Evolutionary conservation across 2,797 vertebrate species (phyloP).

Genomic region (Gambusia yucatana): DNA sequence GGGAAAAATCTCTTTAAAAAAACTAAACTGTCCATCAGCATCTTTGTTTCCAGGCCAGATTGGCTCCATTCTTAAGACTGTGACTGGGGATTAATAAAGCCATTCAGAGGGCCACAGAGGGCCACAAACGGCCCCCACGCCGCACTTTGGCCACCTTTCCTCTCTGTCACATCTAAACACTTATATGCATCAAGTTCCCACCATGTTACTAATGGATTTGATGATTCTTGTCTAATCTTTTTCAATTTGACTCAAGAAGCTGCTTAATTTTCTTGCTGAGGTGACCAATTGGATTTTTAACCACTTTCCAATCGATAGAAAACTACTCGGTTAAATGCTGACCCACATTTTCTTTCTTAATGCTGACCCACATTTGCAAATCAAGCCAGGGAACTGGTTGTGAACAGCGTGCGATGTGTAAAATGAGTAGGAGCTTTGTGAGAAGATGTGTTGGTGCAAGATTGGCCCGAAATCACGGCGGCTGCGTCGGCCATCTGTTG

Average conservation of each 20-base stretch:
- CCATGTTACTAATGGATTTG: background rate
- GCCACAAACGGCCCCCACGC: background rate
- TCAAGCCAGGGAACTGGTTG: constrained; percentile 19
- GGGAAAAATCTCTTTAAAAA: background rate
- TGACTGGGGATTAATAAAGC: background rate
- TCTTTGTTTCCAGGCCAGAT: background rate
- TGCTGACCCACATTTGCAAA: constrained; percentile 36
- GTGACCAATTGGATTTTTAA: background rate
- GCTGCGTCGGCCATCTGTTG: constrained; percentile 63
- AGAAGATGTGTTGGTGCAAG: constrained; percentile 50
- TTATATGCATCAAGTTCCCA: background rate
- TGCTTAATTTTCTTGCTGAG: background rate
- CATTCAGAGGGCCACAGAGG: background rate
- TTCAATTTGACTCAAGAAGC: background rate
- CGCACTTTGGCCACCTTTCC: background rate
- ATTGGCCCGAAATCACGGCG: constrained; percentile 26
- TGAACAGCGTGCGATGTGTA: constrained; percentile 30
- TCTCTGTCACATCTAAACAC: background rate
- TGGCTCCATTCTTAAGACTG: background rate
- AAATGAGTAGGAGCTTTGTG: constrained; percentile 58
- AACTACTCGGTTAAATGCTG: background rate
- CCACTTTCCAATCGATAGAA: background rate
- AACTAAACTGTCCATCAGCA: background rate
- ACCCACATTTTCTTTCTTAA: background rate
- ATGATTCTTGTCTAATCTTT: background rate